These are phyloP conservation scores for Ametastegia equiseti DNA, from an alignment of 2,888 invertebrate species.

Conservation along the genomic window DNA sequence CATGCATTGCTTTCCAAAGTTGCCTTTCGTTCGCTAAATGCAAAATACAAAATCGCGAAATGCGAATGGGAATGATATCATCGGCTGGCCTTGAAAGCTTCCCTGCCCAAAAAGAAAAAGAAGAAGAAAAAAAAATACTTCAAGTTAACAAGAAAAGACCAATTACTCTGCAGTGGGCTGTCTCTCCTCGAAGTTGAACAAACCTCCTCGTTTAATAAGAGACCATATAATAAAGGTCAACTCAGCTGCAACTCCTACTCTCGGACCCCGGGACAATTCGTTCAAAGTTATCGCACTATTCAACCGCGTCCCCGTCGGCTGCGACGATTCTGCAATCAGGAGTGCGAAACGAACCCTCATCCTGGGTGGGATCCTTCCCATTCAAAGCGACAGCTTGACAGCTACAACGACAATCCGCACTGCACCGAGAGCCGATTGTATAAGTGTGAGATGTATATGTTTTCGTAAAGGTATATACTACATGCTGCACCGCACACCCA, in stretches of 20 bases:
- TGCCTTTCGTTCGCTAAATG: background rate
- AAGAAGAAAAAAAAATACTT: background rate
- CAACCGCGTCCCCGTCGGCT: background rate
- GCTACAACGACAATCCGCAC: conserved; percentile 41
- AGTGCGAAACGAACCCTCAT: conserved; percentile 31
- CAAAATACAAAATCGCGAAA: background rate
- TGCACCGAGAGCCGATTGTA: background rate
- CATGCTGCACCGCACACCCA: background rate
- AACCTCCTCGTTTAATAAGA: background rate
- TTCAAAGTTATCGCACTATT: conserved; percentile 18
- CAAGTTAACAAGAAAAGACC: background rate
- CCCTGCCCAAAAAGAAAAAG: background rate
- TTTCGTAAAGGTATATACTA: too few relatives aligned
- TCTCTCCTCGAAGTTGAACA: background rate
- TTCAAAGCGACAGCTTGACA: conserved; percentile 40
- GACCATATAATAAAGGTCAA: background rate
- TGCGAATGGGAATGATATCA: too few relatives aligned
- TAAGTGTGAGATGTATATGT: background rate
- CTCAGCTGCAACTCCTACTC: background rate
- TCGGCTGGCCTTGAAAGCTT: conserved; percentile 1
- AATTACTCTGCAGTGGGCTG: background rate
- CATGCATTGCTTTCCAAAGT: too few relatives aligned
- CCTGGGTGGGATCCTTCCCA: conserved; percentile 38
- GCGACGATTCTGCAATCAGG: conserved; percentile 21
- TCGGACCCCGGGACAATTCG: background rate